phyloP scores from a whole-genome alignment of 2,113 vertebrate genomes.

The Brachypteracias leptosomus region DNA sequence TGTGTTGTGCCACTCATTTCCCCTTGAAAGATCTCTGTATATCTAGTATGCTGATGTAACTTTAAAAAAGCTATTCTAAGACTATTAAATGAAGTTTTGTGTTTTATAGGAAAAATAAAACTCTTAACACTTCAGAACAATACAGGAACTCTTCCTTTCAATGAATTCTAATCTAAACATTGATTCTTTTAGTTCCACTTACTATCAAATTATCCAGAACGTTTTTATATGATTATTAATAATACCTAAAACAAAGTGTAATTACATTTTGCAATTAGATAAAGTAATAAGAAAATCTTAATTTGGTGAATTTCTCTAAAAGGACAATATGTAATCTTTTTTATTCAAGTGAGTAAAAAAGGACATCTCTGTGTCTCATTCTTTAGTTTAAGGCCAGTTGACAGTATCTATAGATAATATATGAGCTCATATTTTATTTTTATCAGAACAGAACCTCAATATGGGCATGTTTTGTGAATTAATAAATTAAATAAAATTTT shows the following conservation, averaged over 20 bases:
- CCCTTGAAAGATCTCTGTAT: background rate
- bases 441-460: background rate
- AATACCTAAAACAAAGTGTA: conserved; percentile 7
- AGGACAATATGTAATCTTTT: background rate
- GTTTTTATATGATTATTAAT: background rate
- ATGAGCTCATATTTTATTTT: background rate
- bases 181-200: background rate
- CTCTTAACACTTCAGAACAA: background rate
- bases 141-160: background rate
- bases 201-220: background rate
- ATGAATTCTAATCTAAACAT: background rate
- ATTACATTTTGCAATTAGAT: conserved; percentile 37
- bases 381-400: background rate
- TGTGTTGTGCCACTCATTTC: background rate
- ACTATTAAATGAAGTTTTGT: background rate
- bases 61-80: background rate
- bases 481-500: background rate
- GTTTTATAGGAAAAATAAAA: background rate
- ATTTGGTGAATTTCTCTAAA: background rate
- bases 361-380: background rate
- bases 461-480: background rate
- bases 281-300: background rate
- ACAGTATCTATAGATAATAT: background rate
- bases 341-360: background rate
- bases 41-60: background rate